A percentile compares a stretch with the other conserved stretches of the same genome.
phyloP scores from a whole-genome alignment of 2,888 invertebrate species.

The Campoletis raptor region DNA sequence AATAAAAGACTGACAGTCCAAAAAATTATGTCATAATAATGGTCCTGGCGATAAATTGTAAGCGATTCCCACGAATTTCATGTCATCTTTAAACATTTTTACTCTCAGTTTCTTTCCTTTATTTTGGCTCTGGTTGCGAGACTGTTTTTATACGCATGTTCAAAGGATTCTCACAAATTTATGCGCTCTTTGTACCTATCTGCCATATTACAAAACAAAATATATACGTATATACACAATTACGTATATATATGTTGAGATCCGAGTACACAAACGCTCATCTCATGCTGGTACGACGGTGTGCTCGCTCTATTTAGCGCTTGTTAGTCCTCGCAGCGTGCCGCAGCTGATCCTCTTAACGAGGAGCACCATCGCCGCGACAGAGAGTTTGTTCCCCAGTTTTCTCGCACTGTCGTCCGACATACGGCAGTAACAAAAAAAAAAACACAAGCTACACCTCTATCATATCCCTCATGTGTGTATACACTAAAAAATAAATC shows the following conservation, averaged over 20 bases:
- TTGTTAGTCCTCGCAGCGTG: constrained; percentile 83
- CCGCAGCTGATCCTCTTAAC: constrained; percentile 83
- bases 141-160: constrained; percentile 25
- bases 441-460: constrained; percentile 21
- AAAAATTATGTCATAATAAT: background rate
- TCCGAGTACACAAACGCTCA: constrained; percentile 50
- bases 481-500: background rate
- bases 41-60: background rate
- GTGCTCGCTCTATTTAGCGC: constrained; percentile 82
- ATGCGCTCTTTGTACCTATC: constrained; percentile 44
- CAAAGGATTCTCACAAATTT: constrained; percentile 62
- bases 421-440: constrained; percentile 30
- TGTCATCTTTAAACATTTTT: constrained; percentile 40
- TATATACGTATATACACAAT: constrained; percentile 21
- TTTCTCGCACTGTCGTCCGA: constrained; percentile 34
- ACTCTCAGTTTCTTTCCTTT: constrained; percentile 30
- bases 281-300: constrained; percentile 62
- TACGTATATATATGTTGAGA: constrained; percentile 21
- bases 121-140: constrained; percentile 28
- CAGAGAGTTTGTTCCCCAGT: constrained; percentile 17
- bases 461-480: background rate
- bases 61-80: background rate
- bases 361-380: constrained; percentile 70
- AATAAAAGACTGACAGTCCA: background rate
- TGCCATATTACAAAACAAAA: constrained; percentile 30